These are phyloP conservation scores for Endomychus coccineus DNA, from an alignment of 2,888 invertebrate genomes.

Conservation along the genomic window DNA sequence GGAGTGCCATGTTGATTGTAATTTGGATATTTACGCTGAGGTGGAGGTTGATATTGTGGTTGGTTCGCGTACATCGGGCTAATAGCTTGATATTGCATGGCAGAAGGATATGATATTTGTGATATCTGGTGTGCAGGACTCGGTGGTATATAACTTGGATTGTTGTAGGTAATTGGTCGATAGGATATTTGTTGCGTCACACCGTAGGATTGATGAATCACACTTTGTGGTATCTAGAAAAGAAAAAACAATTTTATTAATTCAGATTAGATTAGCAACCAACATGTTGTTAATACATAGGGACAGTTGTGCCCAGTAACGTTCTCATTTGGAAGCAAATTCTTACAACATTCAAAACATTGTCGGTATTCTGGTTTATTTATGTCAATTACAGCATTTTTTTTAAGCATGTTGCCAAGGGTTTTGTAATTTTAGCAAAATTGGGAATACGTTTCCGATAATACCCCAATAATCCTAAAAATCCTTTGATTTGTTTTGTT, in stretches of 20 bases:
- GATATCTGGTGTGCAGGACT: constrained; percentile 21
- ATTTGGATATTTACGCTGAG: constrained; percentile 29
- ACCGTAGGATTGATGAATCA: constrained; percentile 41
- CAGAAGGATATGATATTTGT: constrained; percentile 28
- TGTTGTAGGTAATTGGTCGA: constrained; percentile 26
- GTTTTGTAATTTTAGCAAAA: too few species aligned
- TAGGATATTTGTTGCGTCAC: constrained; percentile 33
- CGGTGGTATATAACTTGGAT: constrained; percentile 22
- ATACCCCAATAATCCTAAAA: too few species aligned
- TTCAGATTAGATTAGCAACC: too few species aligned
- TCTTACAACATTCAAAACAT: too few species aligned
- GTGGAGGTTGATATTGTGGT: constrained; percentile 29
- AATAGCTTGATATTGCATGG: constrained; percentile 39
- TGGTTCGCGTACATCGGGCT: constrained; percentile 34
- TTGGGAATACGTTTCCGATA: too few species aligned
- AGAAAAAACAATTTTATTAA: constrained; percentile 5
- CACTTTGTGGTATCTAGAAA: constrained; percentile 36
- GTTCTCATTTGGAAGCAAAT: too few species aligned
- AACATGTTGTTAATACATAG: too few species aligned
- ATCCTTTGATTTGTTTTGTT: too few species aligned
- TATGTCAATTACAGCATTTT: too few species aligned
- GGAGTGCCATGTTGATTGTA: constrained; percentile 34
- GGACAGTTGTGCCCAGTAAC: too few species aligned
- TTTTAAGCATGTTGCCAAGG: too few species aligned
- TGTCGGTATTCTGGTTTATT: too few species aligned